phyloP scores from a whole-genome alignment of 1,140 invertebrate species.

The Panagrolaimus sp. region DNA sequence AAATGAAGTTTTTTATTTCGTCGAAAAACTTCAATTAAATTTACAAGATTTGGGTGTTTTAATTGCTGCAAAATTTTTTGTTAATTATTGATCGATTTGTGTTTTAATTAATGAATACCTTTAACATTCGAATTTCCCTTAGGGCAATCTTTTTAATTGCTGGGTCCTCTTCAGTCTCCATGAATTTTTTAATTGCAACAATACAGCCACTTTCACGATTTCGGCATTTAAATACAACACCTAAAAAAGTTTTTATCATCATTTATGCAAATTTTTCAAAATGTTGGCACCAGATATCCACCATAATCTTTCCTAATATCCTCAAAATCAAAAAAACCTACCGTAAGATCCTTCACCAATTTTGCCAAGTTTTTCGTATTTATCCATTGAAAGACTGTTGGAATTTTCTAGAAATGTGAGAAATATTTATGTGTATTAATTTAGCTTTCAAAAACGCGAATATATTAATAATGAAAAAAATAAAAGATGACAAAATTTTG shows the following conservation, averaged over 20 bases:
- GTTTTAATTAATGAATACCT: conserved; percentile 66
- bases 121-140: conserved; percentile 90
- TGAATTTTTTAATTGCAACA: conserved; percentile 97
- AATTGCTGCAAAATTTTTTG: conserved; percentile 72
- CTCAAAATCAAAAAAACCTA: no score
- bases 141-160: conserved; percentile 95
- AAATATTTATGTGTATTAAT: no score
- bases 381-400: conserved; percentile 69
- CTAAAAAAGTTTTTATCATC: no score
- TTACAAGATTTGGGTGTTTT: conserved; percentile 95
- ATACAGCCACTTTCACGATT: conserved; percentile 88
- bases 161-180: conserved; percentile 96
- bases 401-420: no score
- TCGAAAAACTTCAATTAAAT: conserved; percentile 93
- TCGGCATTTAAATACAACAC: conserved; percentile 94
- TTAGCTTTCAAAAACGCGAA: no score
- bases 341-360: conserved; percentile 95
- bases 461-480: no score
- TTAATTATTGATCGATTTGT: not conserved
- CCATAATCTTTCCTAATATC: no score
- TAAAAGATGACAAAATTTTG: no score
- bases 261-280: no score
- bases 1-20: conserved; percentile 89
- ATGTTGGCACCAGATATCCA: no score
- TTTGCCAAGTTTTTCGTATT: conserved; percentile 90